Percentiles rank a stretch among this genome's conserved stretches.
Conservation (phyloP, 2,888 invertebrate genomes). For the Aelia acuminata region DNA sequence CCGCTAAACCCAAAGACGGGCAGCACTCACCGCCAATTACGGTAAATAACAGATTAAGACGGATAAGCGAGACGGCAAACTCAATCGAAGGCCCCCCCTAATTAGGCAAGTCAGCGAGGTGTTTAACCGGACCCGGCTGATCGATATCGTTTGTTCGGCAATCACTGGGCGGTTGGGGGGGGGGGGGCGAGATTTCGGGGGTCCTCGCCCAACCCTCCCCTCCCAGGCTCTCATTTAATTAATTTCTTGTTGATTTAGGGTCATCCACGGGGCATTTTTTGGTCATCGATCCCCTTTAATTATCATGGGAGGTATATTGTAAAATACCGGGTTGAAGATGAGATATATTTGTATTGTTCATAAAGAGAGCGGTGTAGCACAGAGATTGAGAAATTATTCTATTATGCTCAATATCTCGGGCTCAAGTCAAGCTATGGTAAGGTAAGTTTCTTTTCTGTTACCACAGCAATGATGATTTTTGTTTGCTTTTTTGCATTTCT, state of each 20-base stretch:
- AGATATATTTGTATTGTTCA: too few species aligned
- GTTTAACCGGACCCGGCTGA: conserved; percentile 32
- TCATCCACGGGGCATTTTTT: neutral
- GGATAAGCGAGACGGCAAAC: neutral
- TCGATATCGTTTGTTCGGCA: conserved; percentile 45
- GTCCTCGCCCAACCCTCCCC: neutral
- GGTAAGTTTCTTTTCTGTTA: too few species aligned
- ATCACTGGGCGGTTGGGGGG: neutral
- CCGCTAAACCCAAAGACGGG: too few species aligned
- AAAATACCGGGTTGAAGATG: neutral
- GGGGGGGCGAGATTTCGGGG: too few species aligned
- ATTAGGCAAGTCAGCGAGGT: conserved; percentile 24
- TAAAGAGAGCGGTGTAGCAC: too few species aligned
- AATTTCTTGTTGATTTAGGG: conserved; percentile 30
- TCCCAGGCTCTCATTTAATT: conserved; percentile 1
- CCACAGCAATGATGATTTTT: too few species aligned
- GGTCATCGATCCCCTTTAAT: neutral
- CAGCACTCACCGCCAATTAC: neutral
- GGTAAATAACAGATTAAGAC: conserved; percentile 4
- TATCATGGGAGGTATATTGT: neutral
- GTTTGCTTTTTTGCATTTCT: too few species aligned
- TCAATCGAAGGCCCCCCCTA: conserved; percentile 5
- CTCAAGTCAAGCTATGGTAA: too few species aligned
- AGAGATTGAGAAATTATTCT: too few species aligned
- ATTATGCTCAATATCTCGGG: too few species aligned